Evolutionary conservation across 1,140 invertebrate genomes (phyloP).

Genomic region (Neodiprion lecontei): DNA sequence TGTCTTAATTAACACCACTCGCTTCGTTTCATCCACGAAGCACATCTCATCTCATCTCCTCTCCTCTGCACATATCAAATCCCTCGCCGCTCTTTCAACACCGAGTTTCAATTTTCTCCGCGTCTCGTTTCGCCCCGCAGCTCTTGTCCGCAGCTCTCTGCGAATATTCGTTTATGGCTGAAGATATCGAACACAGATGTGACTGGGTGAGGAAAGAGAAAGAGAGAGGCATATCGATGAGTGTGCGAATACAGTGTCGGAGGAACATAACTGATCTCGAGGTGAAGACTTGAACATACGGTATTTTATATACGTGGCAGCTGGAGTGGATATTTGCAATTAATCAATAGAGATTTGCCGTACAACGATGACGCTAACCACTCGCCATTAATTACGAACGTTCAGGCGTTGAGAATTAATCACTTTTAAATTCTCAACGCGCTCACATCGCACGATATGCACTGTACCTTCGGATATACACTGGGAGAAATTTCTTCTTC

Average conservation of each 20-base stretch:
- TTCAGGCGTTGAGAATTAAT: too few relatives aligned
- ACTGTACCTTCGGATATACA: too few relatives aligned
- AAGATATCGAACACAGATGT: background rate
- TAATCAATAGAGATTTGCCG: background rate
- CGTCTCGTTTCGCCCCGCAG: too few relatives aligned
- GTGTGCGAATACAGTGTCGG: background rate
- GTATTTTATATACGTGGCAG: background rate
- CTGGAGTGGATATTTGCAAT: background rate
- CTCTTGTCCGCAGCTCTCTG: background rate
- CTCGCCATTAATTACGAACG: background rate
- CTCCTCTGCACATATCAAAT: too few relatives aligned
- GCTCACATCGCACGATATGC: too few relatives aligned
- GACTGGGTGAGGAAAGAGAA: background rate
- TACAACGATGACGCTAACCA: background rate
- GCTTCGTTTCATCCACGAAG: too few relatives aligned
- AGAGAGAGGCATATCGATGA: background rate
- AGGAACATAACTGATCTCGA: background rate
- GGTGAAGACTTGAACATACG: background rate
- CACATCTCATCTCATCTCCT: too few relatives aligned
- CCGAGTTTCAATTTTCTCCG: too few relatives aligned
- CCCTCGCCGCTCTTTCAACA: too few relatives aligned
- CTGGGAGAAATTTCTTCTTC: too few relatives aligned
- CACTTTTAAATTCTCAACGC: too few relatives aligned
- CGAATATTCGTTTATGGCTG: background rate
- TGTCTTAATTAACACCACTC: conserved; percentile 7